A percentile compares a stretch with the other conserved stretches of the same genome.
Conservation (phyloP, 1,140 invertebrate genomes). For the Caenorhabditis brenneri region DNA sequence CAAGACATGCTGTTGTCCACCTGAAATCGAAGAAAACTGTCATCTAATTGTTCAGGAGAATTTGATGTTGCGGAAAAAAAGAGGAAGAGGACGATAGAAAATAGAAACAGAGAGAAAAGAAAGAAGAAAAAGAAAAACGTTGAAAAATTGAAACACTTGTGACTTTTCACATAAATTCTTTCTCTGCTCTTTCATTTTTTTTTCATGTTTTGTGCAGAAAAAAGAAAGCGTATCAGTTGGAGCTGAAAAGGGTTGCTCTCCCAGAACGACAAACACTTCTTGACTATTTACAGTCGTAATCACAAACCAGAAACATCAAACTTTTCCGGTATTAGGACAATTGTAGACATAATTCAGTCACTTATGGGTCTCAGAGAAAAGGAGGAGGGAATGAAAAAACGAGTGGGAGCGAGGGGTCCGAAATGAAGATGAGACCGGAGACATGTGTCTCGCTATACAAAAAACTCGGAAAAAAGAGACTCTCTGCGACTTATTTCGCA, state of each 20-base stretch:
- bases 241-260: not conserved
- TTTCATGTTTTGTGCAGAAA: not conserved
- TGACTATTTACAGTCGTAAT: not conserved
- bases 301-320: not conserved
- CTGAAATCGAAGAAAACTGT: not conserved
- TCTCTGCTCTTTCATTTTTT: not conserved
- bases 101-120: not conserved
- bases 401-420: not conserved
- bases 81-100: not conserved
- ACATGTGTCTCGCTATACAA: slow-evolving; percentile 33
- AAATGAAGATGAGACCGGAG: slow-evolving; percentile 16
- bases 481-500: slow-evolving; percentile 4
- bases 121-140: not conserved
- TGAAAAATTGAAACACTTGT: slow-evolving; percentile 1
- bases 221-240: not conserved
- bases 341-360: not conserved
- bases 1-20: not conserved
- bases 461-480: not conserved
- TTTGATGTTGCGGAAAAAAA: not conserved
- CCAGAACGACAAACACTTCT: not conserved
- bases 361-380: not conserved
- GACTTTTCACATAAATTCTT: not conserved
- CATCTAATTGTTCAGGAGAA: too few relatives aligned
- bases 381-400: not conserved
- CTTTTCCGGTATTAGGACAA: not conserved